Base-by-base conservation (phyloP, 2,113 vertebrate species). In the Hippocampus abdominalis region DNA sequence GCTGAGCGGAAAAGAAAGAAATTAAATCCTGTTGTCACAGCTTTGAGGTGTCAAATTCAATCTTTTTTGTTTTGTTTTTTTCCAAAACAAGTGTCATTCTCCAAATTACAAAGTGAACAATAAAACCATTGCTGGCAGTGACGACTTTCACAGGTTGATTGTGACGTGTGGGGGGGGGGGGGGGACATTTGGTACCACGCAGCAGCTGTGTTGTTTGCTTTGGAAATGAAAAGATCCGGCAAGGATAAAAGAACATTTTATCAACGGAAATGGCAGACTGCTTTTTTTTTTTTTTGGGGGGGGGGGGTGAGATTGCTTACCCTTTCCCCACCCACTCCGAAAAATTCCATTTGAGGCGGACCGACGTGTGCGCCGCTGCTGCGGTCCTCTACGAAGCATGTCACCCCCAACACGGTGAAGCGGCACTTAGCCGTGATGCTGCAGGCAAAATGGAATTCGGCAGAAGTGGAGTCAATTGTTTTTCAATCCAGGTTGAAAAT, bases 101-200 rank as follows among this genome's bases (percentile, higher is more conserved):
- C 36, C 74, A 68, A 78, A 78, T 81, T 69, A 70, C 79, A 79
- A 70, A 77, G 68, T 29, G 64, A 77, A 74, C 57, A 72, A 77
- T 80, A 65, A 79, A 80, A 73, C 23, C 59, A 63, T 76, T 71
- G 63, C 23, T 23, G 71, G 59, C 71, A 69, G 66, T 9, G 66
- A 73, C 23, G 44, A 63, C 46, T 62, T 70, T 74, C 42, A 54
- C 73, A n/a, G 8, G 15, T 73, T 79, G 25, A 13, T 49, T 64
- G 69, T 68, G 64, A 48, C 42, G 13, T 25, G n/a, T 3, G 25
- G 29, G 29, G 32, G 29, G 29, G 1, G 29, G 1, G 29, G 32
- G 32, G 32, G 39, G 51, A 44, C 76, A 72, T 61, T 53, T 8
- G 2, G 48, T 40, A 16, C 20, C 32, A 64, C 66, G 70, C 39